Evolutionary conservation across 2,888 invertebrate genomes (phyloP), one percentile per base, ranked within the genome.

Genomic region (Rotaria socialis): DNA sequence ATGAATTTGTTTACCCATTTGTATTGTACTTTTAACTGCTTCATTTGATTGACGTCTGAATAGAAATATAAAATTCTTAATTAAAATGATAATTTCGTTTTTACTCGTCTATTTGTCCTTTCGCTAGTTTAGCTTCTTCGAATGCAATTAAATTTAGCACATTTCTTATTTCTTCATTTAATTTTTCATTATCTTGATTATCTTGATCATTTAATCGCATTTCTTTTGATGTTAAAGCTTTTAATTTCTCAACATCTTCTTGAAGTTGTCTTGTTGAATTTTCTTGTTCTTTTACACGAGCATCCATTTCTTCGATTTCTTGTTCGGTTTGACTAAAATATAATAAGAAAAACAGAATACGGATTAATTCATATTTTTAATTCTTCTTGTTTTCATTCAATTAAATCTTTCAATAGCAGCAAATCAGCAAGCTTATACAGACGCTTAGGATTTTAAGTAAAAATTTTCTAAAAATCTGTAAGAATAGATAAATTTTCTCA

Each of bases 111-210:
- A 67, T 67, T 67, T 67, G 67, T 35, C 41, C 67, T 35, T 67
- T 67, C 5, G 35, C 19, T 67, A 67, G n/a, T 35, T 67, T 67
- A 5, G 67, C 67, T 35, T 67, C 67, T 67, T 67, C 67, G 16
- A 67, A 67, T 67, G 67, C 67, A 67, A 67, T 67, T 41, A 67
- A 67, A 67, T 67, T 67, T 35, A 67, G 19, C 4, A 67, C 67
- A 67, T 35, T 67, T 41, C 41, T 14, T 19, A 67, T 67, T 35
- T 67, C 67, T 27, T 67, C 67, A 35, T 41, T 67, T 67, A 67
- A 67, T 67, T 11, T 35, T 41, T 67, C 67, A 67, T 35, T 27
- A 5, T 67, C 35, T 35, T 67, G 67, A 67, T 67, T 67, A 35
- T 67, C 35, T 35, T 35, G 67, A 67, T 67, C 67, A 19, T 35